Evolutionary conservation across 2,113 vertebrate genomes (phyloP).

Genomic region (Bubo scandiacus): DNA sequence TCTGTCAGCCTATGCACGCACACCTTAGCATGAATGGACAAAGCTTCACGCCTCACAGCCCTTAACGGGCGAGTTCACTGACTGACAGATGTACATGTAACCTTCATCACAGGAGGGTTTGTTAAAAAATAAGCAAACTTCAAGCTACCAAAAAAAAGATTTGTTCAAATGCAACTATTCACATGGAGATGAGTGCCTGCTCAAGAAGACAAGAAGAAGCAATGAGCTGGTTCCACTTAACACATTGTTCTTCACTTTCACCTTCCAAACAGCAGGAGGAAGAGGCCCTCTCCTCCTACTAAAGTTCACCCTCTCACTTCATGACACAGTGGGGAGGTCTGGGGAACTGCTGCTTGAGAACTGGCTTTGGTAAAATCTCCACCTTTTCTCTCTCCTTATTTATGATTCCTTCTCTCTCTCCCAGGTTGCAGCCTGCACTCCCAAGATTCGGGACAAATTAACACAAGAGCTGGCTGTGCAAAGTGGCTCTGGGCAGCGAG

Average conservation of each 20-base stretch:
- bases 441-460: not conserved
- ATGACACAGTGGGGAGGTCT: not conserved
- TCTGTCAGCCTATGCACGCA: not conserved
- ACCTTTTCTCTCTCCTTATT: not conserved
- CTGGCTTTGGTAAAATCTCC: not conserved
- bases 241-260: not conserved
- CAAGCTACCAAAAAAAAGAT: fast-evolving
- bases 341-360: not conserved
- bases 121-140: not conserved
- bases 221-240: not conserved
- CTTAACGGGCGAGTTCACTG: not conserved
- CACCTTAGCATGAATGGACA: constrained; percentile 15
- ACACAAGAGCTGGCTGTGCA: not conserved
- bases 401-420: not conserved
- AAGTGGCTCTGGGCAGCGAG: not conserved
- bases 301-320: not conserved
- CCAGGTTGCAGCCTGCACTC: not conserved
- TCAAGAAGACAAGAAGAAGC: not conserved
- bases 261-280: not conserved
- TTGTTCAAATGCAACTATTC: not conserved
- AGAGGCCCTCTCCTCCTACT: not conserved
- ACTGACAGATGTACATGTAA: not conserved
- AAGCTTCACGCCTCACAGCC: not conserved
- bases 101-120: not conserved
- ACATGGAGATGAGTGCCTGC: not conserved